Percentiles rank a stretch among this genome's conserved stretches.
Evolutionary conservation across 2,797 vertebrate genomes (phyloP).

Genomic region (Neosilurus mollespiculum): DNA sequence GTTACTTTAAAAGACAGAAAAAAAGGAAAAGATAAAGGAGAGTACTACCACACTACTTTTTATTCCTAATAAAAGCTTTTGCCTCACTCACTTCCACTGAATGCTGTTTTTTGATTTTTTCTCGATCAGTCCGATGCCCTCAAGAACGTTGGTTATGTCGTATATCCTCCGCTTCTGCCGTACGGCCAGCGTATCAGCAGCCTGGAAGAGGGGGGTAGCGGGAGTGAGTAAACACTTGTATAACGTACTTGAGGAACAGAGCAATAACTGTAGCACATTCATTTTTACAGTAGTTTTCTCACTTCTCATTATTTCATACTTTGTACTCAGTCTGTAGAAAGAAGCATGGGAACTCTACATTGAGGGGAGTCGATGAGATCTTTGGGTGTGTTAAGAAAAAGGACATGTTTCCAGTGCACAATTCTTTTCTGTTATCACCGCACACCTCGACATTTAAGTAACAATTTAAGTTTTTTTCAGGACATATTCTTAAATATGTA

Average conservation of each 20-base stretch:
- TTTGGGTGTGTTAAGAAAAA: neutral
- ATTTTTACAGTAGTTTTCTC: neutral
- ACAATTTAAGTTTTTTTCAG: neutral
- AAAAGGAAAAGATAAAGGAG: too few relatives aligned
- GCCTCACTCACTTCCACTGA: slow-evolving; percentile 94
- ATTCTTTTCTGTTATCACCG: neutral
- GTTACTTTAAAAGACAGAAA: too few relatives aligned
- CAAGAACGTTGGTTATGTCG: slow-evolving; percentile 97
- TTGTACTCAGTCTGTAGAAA: neutral
- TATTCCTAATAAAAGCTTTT: neutral
- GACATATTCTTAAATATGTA: neutral
- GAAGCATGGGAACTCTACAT: neutral
- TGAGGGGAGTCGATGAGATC: neutral
- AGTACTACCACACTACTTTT: neutral
- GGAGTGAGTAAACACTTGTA: slow-evolving; percentile 5
- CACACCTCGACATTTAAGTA: neutral
- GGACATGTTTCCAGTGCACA: neutral
- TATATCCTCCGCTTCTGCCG: slow-evolving; percentile 97
- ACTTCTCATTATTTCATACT: too few relatives aligned
- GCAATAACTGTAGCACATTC: too few relatives aligned
- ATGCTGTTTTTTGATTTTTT: slow-evolving; percentile 99
- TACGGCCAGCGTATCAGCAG: slow-evolving; percentile 95
- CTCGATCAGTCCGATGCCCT: slow-evolving; percentile 96
- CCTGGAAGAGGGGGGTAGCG: slow-evolving; percentile 67
- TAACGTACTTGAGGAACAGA: too few relatives aligned